Conservation (phyloP, 2,888 invertebrate species). For the Lasioglossum villosulum region DNA sequence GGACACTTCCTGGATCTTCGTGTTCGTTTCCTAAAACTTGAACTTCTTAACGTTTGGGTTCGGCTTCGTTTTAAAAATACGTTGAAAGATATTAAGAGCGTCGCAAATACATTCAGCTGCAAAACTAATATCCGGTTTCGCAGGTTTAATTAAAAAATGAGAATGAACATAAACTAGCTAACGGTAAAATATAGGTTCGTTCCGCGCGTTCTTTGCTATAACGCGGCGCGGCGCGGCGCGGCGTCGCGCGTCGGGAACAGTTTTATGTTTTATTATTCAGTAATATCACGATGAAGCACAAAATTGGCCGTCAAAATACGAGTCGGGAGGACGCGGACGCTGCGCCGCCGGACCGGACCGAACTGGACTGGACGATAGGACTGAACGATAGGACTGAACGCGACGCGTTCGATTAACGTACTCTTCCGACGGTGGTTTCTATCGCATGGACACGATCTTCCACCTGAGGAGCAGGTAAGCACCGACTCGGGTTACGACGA, state of each 20-base stretch:
- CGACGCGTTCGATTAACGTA: neutral
- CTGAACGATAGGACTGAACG: too few relatives aligned
- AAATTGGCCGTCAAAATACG: neutral
- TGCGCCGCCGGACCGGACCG: too few relatives aligned
- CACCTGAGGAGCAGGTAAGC: conserved; percentile 92
- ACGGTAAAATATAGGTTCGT: neutral
- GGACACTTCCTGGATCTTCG: neutral
- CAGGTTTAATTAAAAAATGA: neutral
- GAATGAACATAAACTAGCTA: neutral
- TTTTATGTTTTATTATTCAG: neutral
- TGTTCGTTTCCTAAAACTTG: neutral
- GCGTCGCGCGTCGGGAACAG: neutral
- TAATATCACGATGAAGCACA: neutral
- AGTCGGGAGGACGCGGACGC: too few relatives aligned
- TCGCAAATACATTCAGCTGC: neutral
- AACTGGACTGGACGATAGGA: too few relatives aligned
- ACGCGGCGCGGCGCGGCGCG: too few relatives aligned
- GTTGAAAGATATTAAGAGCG: neutral
- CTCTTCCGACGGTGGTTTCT: conserved; percentile 72
- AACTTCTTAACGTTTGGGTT: too few relatives aligned
- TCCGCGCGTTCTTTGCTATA: too few relatives aligned
- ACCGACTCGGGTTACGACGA: conserved; percentile 88
- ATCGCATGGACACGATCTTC: conserved; percentile 90
- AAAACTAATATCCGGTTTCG: too few relatives aligned
- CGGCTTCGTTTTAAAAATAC: neutral